Conservation (phyloP, 2,113 vertebrate species). For the Philantomba maxwellii region DNA sequence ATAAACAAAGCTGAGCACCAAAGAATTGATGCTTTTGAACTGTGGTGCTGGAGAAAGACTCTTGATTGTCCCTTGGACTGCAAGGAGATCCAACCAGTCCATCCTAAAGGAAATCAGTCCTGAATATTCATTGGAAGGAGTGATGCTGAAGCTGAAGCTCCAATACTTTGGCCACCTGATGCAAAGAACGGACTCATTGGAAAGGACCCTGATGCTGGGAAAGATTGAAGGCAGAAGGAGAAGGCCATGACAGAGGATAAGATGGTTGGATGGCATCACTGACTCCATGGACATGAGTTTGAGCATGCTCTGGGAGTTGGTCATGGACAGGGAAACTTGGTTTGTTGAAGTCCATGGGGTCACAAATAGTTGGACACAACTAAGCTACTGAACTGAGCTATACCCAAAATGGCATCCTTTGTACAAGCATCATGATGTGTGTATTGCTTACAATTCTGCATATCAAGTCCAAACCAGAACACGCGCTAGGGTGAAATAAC, state of each 20-base stretch:
- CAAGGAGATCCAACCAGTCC: not conserved
- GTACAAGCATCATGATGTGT: not conserved
- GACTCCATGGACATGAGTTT: not conserved
- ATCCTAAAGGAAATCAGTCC: not conserved
- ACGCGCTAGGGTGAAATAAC: not conserved
- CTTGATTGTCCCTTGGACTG: not conserved
- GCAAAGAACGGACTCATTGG: accelerated
- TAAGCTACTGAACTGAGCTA: not conserved
- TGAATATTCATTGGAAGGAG: not conserved
- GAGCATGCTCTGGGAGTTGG: not conserved
- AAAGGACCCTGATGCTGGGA: not conserved
- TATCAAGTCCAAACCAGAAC: not conserved
- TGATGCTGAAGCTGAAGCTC: not conserved
- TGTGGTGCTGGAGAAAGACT: not conserved
- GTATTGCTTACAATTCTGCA: not conserved
- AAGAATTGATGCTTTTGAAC: not conserved
- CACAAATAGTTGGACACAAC: not conserved
- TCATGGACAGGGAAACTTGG: not conserved
- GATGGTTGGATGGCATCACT: not conserved
- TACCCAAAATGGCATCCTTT: not conserved
- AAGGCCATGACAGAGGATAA: not conserved
- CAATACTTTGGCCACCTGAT: not conserved
- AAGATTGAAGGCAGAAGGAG: not conserved
- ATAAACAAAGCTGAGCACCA: accelerated
- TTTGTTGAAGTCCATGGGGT: not conserved